phyloP scores from a whole-genome alignment of 35 echinoderm and acorn worm species.

The Eucidaris tribuloides region DNA sequence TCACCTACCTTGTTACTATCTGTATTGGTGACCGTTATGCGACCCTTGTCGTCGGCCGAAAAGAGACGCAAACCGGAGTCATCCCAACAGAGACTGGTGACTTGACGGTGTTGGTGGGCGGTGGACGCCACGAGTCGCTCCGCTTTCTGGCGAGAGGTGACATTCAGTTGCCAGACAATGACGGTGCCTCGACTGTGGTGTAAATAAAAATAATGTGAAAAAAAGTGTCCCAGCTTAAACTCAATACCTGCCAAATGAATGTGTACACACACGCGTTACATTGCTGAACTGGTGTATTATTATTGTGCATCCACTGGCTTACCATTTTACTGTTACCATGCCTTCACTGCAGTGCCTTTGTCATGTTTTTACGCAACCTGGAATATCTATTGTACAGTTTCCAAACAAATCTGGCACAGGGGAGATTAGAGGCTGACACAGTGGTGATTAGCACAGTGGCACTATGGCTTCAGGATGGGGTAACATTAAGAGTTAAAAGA shows the following conservation, averaged over 20 bases:
- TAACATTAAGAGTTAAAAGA: too few species aligned
- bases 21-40: constrained; percentile 73
- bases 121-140: constrained; percentile 47
- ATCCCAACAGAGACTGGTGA: constrained; percentile 80
- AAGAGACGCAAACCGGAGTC: constrained; percentile 64
- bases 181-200: constrained; percentile 51
- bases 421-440: too few species aligned
- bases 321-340: too few species aligned
- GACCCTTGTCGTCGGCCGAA: constrained; percentile 71
- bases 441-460: too few species aligned
- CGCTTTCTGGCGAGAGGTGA: constrained; percentile 51
- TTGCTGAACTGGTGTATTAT: too few species aligned
- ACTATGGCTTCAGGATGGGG: too few species aligned
- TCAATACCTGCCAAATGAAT: not conserved
- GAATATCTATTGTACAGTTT: too few species aligned
- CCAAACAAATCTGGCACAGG: too few species aligned
- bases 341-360: too few species aligned
- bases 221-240: not conserved
- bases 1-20: constrained; percentile 78
- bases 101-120: constrained; percentile 45
- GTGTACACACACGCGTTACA: not conserved
- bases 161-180: constrained; percentile 84
- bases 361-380: too few species aligned
- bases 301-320: too few species aligned
- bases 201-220: not conserved